Evolutionary conservation across 2,797 vertebrate species (phyloP).

Genomic region (Coranthus polyacanthus): DNA sequence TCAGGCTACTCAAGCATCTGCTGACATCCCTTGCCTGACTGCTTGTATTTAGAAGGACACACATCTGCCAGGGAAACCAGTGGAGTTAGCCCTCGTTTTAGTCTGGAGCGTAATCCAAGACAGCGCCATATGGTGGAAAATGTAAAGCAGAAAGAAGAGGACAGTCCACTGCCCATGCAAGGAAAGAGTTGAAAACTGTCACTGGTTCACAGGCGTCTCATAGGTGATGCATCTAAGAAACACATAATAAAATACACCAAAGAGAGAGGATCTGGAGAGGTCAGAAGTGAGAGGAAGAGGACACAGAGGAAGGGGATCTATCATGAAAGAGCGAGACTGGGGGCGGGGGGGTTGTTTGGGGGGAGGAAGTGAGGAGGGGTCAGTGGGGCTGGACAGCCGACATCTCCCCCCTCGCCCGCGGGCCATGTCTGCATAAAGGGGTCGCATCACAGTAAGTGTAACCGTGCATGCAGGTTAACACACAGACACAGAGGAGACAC

Average conservation of each 20-base stretch:
- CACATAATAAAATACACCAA: slow-evolving; percentile 18
- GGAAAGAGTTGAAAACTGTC: slow-evolving; percentile 30
- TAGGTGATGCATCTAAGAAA: not conserved
- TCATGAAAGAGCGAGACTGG: not conserved
- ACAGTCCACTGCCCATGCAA: slow-evolving; percentile 8
- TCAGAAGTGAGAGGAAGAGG: too few species aligned
- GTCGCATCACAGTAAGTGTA: slow-evolving; percentile 23
- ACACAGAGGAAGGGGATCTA: too few species aligned
- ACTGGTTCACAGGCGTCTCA: slow-evolving; percentile 15
- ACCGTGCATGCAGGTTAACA: slow-evolving; percentile 45
- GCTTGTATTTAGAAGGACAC: slow-evolving; percentile 30
- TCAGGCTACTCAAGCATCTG: slow-evolving; percentile 3
- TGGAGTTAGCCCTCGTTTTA: slow-evolving; percentile 5
- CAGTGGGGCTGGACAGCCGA: slow-evolving; percentile 53
- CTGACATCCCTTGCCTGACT: slow-evolving; percentile 12
- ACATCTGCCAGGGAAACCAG: slow-evolving; percentile 25
- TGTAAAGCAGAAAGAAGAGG: slow-evolving; percentile 24
- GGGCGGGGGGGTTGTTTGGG: slow-evolving; percentile 14
- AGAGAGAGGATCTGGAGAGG: slow-evolving; percentile 2
- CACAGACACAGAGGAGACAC: slow-evolving; percentile 53
- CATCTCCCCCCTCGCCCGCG: slow-evolving; percentile 18
- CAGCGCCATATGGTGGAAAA: too few species aligned
- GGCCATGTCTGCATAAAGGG: slow-evolving; percentile 60
- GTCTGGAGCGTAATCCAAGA: too few species aligned
- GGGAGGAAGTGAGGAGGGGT: slow-evolving; percentile 35